Base-by-base conservation (phyloP, 1,140 invertebrate species). In the Hydropsyche tenuis region DNA sequence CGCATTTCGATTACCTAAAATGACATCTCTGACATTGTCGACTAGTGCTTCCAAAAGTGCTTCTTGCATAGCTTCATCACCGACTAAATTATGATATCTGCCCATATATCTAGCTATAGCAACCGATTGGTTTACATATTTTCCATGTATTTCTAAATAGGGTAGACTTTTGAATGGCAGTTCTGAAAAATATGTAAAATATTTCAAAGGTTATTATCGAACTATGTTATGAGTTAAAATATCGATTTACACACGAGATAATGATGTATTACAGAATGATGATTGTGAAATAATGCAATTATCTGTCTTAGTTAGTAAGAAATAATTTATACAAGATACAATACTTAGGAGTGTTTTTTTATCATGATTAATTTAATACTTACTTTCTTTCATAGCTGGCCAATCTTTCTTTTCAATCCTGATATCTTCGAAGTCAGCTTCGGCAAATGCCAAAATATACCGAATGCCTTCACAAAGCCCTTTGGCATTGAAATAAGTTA, bases 71-170 rank as follows among this genome's bases (percentile, higher is more conserved):
- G 89, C 88, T 78, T 89, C 83, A 75, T 86, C 86, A 1, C 91
- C 91, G 73, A 84, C 85, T 56, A 94, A 79, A 71, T 86, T 88
- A 48, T 86, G 86, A 74, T 90, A 84, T 78, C 88, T 90, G 4
- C 91, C 92, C n/a, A 93, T 81, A 78, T 90, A 94, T 27, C 91
- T 86, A 37, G 84, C 86, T 78, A 94, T 93, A 30, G 92, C 89
- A 43, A 87, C 80, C 69, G 89, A 90, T 81, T 94, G 92, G 79
- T 88, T 85, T 12, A 91, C 81, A 69, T 85, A 81, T 79, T 90
- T 89, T 9, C 90, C 92, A 79, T 94, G 90, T 14, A 91, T 83
- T 80, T 92, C 90, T 72, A 94, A 80, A 12, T 93, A 83, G 0
- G 93, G 93, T 48, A 93, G 82, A 7, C 42, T 20, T 16, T 42